Base-by-base conservation (phyloP, 1,140 invertebrate genomes). In the Drosophila eugracilis region DNA sequence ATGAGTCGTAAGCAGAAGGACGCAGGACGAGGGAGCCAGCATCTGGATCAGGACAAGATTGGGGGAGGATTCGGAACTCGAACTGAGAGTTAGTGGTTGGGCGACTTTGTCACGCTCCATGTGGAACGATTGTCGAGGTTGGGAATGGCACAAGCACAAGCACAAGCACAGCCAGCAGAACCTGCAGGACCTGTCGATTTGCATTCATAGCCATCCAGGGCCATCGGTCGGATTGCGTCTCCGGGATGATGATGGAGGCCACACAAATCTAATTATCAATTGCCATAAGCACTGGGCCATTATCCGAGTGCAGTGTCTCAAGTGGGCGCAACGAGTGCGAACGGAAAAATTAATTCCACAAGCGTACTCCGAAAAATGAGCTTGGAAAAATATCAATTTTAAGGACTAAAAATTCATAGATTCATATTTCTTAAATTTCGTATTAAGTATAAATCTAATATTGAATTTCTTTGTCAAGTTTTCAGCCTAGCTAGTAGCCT, bases 1-100 rank as follows among this genome's bases (percentile, higher is more conserved):
- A 85, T 85, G 81, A 85, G 77, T 74, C 62, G 81, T 76, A 73
- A 85, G 79, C 75, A 55, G 75, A 66, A 80, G 57, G 69, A 44
- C 14, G 45, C 17, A 37, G 54, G 15, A 47, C 14, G 19, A 9
- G 36, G 28, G 44, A 28, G 14, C 15, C 28, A 9, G 59, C 65
- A 48, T 57, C 57, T 76, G 60, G 60, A 26, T 45, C 57, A 62
- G 58, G 57, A 63, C 34, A 66, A 66, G 60, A 36, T 39, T 30
- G 24, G 48, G 21, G 36, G 10, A 2, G 14, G 22, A 17, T 28
- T 17, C 7, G 19, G 14, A 28, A 24, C 17, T 10, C 24, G 14
- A 10, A 28, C 5, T 5, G 9, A 28, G 44, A 28, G 22, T 10
- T 28, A 28, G 44, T 28, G 44, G 44, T 12, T 28, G 44, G 41